phyloP scores from a whole-genome alignment of 2,888 invertebrate species.

The Adineta ricciae region DNA sequence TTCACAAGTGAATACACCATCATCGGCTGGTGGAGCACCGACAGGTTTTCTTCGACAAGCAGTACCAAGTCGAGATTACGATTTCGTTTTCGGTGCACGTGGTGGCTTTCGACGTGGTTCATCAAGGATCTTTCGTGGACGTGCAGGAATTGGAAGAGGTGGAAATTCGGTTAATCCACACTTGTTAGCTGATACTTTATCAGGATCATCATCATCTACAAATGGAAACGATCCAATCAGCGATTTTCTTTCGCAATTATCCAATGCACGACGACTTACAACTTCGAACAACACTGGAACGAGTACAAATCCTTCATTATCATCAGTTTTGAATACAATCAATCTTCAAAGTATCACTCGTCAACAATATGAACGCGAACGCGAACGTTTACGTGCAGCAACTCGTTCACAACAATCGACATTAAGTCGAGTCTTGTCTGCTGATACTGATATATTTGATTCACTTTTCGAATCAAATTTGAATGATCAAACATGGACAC shows the following conservation, averaged over 20 bases:
- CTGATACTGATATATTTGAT: background rate
- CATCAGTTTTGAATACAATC: background rate
- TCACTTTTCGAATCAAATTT: background rate
- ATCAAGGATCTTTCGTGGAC: background rate
- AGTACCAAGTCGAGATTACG: background rate
- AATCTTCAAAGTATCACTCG: background rate
- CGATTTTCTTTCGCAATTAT: slow-evolving; percentile 83
- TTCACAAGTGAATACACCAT: background rate
- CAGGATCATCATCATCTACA: background rate
- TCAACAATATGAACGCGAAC: slow-evolving; percentile 16
- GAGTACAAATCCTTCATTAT: background rate
- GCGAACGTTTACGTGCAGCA: slow-evolving; percentile 2
- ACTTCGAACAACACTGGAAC: slow-evolving; percentile 35
- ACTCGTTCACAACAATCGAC: background rate
- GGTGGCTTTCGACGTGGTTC: background rate
- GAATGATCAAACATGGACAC: background rate
- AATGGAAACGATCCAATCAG: slow-evolving; percentile 34
- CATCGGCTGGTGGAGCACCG: background rate
- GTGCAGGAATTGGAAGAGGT: background rate
- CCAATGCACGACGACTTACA: slow-evolving; percentile 68
- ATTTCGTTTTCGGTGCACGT: background rate
- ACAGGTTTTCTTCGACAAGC: background rate
- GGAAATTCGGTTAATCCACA: background rate
- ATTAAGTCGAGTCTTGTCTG: background rate
- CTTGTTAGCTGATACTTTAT: background rate